Conservation (phyloP, 2,797 vertebrate genomes). For the Fistularia commersonii region DNA sequence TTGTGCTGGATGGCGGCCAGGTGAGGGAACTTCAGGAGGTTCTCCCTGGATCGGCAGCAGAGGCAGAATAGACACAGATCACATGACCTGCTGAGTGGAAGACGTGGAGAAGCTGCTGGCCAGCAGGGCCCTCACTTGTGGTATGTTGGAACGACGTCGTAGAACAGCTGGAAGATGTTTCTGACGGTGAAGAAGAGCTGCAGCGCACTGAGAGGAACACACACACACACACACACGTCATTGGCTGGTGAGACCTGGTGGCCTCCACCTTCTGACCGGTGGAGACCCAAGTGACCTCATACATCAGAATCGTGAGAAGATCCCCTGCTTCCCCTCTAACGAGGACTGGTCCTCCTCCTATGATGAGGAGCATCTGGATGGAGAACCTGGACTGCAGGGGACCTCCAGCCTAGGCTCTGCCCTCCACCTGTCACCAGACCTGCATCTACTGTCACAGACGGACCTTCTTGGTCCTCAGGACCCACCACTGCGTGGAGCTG, state of each 20-base stretch:
- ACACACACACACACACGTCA: not conserved
- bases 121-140: constrained; percentile 80
- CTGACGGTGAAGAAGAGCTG: constrained; percentile 93
- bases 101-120: not conserved
- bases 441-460: too few relatives aligned
- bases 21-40: constrained; percentile 92
- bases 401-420: too few relatives aligned
- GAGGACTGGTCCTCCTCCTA: too few relatives aligned
- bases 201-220: constrained; percentile 72
- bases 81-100: not conserved
- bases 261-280: too few relatives aligned
- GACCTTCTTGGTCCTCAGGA: not conserved
- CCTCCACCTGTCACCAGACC: too few relatives aligned
- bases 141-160: constrained; percentile 94
- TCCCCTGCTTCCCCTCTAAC: too few relatives aligned
- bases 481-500: constrained; percentile 88
- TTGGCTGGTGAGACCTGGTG: not conserved
- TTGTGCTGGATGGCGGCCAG: constrained; percentile 96
- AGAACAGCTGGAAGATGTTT: constrained; percentile 96
- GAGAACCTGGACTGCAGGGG: too few relatives aligned
- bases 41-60: constrained; percentile 77
- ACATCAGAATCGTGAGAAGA: too few relatives aligned
- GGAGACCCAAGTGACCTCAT: not conserved
- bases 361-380: too few relatives aligned
- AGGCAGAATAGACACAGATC: not conserved